Percentiles rank a stretch among this genome's conserved stretches.
Conservation (phyloP, 2,113 vertebrate species). For the Elgaria multicarinata region DNA sequence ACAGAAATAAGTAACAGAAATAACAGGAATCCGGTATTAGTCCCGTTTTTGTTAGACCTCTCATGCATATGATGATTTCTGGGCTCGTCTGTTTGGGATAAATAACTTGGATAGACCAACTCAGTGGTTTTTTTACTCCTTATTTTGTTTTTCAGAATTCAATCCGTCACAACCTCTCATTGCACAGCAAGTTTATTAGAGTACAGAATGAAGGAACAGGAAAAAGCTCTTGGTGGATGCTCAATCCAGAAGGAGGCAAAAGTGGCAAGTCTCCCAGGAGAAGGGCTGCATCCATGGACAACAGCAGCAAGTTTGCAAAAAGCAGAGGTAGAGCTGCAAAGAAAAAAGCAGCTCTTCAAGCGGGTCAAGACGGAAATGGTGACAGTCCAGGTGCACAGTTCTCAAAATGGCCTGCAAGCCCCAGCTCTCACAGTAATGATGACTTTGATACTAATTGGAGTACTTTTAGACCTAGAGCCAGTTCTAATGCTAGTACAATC, state of each 20-base stretch:
- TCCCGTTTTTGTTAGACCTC: background rate
- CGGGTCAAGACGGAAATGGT: slow-evolving; percentile 88
- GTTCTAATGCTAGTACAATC: slow-evolving; percentile 97
- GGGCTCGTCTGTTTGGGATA: background rate
- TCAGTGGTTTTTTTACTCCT: slow-evolving; percentile 51
- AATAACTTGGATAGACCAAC: background rate
- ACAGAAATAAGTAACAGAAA: too few species aligned
- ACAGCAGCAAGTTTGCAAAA: slow-evolving; percentile 98
- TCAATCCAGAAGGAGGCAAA: slow-evolving; percentile 97
- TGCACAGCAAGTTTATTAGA: slow-evolving; percentile 96
- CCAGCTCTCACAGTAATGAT: slow-evolving; percentile 96
- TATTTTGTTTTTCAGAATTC: slow-evolving; percentile 89
- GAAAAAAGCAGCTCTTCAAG: slow-evolving; percentile 95
- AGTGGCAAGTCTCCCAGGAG: slow-evolving; percentile 96
- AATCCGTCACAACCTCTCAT: slow-evolving; percentile 96
- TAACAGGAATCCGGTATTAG: too few species aligned
- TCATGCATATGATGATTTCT: background rate
- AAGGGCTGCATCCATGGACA: slow-evolving; percentile 96
- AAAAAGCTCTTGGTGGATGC: slow-evolving; percentile 99
- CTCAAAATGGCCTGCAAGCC: slow-evolving; percentile 96
- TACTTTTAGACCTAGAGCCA: slow-evolving; percentile 92
- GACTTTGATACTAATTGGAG: slow-evolving; percentile 95
- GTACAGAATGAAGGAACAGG: slow-evolving; percentile 98
- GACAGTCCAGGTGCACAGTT: slow-evolving; percentile 94
- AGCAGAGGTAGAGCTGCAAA: slow-evolving; percentile 96